Base-by-base conservation (phyloP, 2,113 vertebrate genomes). In the Arvicanthis niloticus region DNA sequence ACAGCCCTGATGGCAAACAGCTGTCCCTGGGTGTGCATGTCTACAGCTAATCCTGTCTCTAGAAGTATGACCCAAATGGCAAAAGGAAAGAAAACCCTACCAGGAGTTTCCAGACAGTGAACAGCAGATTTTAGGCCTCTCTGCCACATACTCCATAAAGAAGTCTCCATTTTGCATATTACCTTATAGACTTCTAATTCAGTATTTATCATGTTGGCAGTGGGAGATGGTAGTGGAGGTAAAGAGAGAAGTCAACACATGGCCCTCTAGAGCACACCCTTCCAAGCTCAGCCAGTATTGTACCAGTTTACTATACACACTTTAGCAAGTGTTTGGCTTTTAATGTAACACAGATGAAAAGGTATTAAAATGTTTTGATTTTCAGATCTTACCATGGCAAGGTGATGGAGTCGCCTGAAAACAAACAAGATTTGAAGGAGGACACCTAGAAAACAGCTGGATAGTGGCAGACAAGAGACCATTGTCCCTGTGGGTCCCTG, bases 281-380 rank as follows among this genome's bases (percentile, higher is more conserved):
- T 90, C 5, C 24, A 92, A 42, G 37, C 11, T 84, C 34, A 42
- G 53, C 81, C 85, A 12, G 15, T 13, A 13, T 65, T 42, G 10
- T 76, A 45, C 26, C 6, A 31, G 37, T 1, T 60, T 62, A 26
- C 24, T 77, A 88, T 78, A 42, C 24, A 75, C 24, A 31, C 37
- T 42, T 78, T 53, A 26, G 22, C 88, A 65, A 90, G 29, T 16
- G 85, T 56, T 95, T 94, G 62, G 0, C 1, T 92, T 91, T 90
- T 75, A 26, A 80, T 65, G 24, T 92, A 88, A 51, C 17, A 90
- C 42, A 95, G 7, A 73, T 84, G 37, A 53, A 16, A 96, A 90
- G 26, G 78, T 29, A 70, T 0, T 62, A 4, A 90, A 75, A 22
- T n/a, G 10, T 85, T 88, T 93, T 24, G 5, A 2, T 78, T 91